Percentiles rank a stretch among this genome's conserved stretches.
Evolutionary conservation across 2,113 vertebrate genomes (phyloP).

Genomic region (Pavo muticus): DNA sequence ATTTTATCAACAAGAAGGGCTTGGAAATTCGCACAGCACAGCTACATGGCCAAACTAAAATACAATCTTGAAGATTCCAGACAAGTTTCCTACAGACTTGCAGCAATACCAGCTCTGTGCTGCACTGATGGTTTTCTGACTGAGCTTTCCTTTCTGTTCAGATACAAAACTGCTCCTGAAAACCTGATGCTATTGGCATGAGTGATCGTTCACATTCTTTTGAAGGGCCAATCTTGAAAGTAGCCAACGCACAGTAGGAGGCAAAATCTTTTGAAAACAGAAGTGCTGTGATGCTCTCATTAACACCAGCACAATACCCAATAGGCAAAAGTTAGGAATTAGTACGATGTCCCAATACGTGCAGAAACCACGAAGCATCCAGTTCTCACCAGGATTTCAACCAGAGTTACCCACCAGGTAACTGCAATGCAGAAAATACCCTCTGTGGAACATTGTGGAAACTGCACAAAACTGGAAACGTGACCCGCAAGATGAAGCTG

Average conservation of each 20-base stretch:
- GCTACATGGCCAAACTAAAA: background rate
- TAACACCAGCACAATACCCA: background rate
- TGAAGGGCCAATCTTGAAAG: background rate
- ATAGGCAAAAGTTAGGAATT: background rate
- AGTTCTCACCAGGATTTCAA: background rate
- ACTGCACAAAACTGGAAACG: background rate
- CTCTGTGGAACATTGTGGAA: background rate
- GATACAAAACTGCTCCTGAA: background rate
- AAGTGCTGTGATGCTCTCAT: background rate
- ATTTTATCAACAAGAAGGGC: background rate
- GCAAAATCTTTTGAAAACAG: background rate
- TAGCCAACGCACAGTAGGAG: background rate
- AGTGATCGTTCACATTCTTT: background rate
- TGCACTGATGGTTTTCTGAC: background rate
- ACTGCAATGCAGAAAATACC: background rate
- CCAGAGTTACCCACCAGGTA: background rate
- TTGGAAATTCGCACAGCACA: background rate
- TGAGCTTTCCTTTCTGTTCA: background rate
- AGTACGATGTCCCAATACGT: accelerated
- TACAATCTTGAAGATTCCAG: background rate
- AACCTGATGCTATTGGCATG: background rate
- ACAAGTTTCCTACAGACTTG: accelerated
- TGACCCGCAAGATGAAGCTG: background rate
- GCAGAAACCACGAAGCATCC: background rate
- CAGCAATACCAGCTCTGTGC: background rate